Evolutionary conservation across 2,113 vertebrate genomes (phyloP).

Genomic region (Phrynocephalus versicolor): DNA sequence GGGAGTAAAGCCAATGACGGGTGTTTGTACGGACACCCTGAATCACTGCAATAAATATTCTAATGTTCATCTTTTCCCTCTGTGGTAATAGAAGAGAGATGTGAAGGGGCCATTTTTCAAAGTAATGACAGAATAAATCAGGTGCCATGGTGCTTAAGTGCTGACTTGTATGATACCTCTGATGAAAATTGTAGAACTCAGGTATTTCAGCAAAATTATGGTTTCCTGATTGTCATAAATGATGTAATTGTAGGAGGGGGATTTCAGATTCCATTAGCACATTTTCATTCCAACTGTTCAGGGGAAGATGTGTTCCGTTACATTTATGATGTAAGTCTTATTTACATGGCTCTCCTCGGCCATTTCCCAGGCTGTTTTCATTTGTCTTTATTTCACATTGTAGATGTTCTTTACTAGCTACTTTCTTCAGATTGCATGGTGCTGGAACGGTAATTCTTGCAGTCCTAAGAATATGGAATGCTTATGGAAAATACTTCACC

Average conservation of each 20-base stretch:
- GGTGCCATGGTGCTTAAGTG: slow-evolving; percentile 69
- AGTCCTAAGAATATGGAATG: slow-evolving; percentile 44
- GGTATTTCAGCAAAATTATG: slow-evolving; percentile 77
- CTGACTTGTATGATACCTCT: slow-evolving; percentile 71
- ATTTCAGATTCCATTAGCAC: slow-evolving; percentile 57
- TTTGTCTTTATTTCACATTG: slow-evolving; percentile 56
- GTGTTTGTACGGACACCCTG: slow-evolving; percentile 70
- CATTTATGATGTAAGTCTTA: slow-evolving; percentile 65
- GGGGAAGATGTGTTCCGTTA: slow-evolving; percentile 56
- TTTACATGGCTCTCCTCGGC: slow-evolving; percentile 65
- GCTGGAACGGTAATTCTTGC: slow-evolving; percentile 50
- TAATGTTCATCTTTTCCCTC: slow-evolving; percentile 77
- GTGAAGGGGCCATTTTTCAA: slow-evolving; percentile 83
- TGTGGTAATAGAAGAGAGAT: slow-evolving; percentile 80
- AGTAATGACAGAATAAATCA: slow-evolving; percentile 88
- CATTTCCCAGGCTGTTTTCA: slow-evolving; percentile 60
- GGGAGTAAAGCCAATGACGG: slow-evolving; percentile 68
- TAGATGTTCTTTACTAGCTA: slow-evolving; percentile 60
- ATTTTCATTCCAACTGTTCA: slow-evolving; percentile 66
- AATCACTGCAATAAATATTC: slow-evolving; percentile 80
- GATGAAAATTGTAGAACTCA: slow-evolving; percentile 78
- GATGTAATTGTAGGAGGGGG: slow-evolving; percentile 68
- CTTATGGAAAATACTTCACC: slow-evolving; percentile 46
- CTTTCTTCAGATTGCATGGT: slow-evolving; percentile 53
- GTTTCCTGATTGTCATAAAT: slow-evolving; percentile 73